Percentiles rank a stretch among this genome's conserved stretches.
Conservation (phyloP, 2,888 invertebrate species). For the Maniola hyperantus region DNA sequence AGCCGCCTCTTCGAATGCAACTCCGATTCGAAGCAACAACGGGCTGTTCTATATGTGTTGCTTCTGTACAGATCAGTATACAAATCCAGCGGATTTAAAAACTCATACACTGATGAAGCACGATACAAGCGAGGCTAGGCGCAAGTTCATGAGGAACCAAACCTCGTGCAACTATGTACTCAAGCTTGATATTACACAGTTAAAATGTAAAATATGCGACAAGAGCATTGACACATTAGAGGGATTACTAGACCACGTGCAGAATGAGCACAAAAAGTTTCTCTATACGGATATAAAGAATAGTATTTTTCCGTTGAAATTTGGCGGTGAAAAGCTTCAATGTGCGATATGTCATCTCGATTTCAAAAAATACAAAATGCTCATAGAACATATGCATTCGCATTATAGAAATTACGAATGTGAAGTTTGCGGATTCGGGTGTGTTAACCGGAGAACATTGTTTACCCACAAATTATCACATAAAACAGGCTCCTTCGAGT, state of each 20-base stretch:
- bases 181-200: constrained; percentile 11
- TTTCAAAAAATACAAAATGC: constrained; percentile 43
- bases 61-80: constrained; percentile 8
- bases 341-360: constrained; percentile 42
- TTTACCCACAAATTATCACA: constrained; percentile 44
- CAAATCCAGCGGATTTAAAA: constrained; percentile 8
- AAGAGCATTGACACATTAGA: constrained; percentile 2
- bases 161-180: neutral
- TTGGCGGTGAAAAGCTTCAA: constrained; percentile 41
- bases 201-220: constrained; percentile 11
- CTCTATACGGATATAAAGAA: constrained; percentile 10
- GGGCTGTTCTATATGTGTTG: constrained; percentile 4
- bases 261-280: constrained; percentile 4
- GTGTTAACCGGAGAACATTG: constrained; percentile 46
- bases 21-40: constrained; percentile 4
- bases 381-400: constrained; percentile 52
- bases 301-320: constrained; percentile 47
- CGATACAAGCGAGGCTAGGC: neutral
- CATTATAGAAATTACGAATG: constrained; percentile 56
- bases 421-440: constrained; percentile 49
- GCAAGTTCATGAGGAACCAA: constrained; percentile 6
- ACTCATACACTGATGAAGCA: constrained; percentile 10
- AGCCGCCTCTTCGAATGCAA: neutral
- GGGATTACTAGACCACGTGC: constrained; percentile 5
- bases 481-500: constrained; percentile 46